These are phyloP conservation scores for Heliconius ethilla DNA, from an alignment of 2,888 invertebrate genomes.

Conservation along the genomic window DNA sequence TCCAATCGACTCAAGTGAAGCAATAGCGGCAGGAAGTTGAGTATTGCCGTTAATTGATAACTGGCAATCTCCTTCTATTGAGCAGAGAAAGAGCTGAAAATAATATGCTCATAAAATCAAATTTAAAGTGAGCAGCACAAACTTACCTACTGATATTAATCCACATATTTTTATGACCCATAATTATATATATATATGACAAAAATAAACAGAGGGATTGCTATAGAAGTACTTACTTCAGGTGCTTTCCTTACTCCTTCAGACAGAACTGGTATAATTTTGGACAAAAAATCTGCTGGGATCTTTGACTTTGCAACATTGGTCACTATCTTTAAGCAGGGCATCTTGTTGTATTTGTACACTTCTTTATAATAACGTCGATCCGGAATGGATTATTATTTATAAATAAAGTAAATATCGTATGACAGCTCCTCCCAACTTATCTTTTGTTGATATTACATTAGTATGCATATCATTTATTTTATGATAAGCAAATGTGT, in stretches of 20 bases:
- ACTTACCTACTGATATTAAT: not conserved
- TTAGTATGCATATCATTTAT: not conserved
- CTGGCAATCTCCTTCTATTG: constrained; percentile 45
- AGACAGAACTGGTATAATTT: constrained; percentile 58
- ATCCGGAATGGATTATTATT: not conserved
- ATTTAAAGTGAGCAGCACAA: too few relatives aligned
- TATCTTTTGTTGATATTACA: constrained; percentile 12
- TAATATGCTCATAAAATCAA: not conserved
- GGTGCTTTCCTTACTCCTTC: constrained; percentile 54
- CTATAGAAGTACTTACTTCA: constrained; percentile 50
- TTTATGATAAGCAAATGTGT: constrained; percentile 7
- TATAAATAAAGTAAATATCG: constrained; percentile 7
- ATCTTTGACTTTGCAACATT: constrained; percentile 60
- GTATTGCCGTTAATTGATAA: constrained; percentile 46
- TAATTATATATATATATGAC: not conserved
- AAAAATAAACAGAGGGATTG: not conserved
- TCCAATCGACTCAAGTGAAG: constrained; percentile 49
- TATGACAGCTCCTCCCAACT: not conserved
- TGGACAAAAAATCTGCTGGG: constrained; percentile 60
- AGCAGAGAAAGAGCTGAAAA: constrained; percentile 47
- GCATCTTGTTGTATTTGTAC: constrained; percentile 54
- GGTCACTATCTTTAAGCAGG: constrained; percentile 65
- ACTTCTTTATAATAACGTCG: not conserved
- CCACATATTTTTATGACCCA: not conserved
- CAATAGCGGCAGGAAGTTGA: constrained; percentile 43